Evolutionary conservation across 2,113 vertebrate genomes (phyloP).

Genomic region (Prunella himalayana): DNA sequence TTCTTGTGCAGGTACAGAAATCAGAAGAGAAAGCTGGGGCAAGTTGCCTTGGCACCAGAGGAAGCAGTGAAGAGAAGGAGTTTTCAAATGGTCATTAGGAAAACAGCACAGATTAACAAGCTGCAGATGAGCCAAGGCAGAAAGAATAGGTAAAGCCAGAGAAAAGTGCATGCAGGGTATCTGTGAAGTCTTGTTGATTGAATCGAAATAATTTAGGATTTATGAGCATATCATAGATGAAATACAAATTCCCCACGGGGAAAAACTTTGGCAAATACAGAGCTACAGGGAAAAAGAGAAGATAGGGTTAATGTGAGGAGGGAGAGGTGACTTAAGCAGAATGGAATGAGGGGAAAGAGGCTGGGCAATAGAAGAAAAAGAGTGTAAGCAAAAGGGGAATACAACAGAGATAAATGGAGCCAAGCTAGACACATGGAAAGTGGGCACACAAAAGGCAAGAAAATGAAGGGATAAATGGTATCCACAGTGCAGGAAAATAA

Average conservation of each 20-base stretch:
- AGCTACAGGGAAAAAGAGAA: background rate
- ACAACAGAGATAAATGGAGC: background rate
- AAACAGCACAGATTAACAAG: background rate
- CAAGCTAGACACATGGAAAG: background rate
- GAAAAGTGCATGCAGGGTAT: background rate
- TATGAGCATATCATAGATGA: background rate
- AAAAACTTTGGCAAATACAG: background rate
- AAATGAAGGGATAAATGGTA: background rate
- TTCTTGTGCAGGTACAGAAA: background rate
- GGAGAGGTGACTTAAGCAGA: constrained; percentile 39
- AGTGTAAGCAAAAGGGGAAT: background rate
- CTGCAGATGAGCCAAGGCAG: background rate
- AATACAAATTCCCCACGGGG: background rate
- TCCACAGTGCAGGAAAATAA: background rate
- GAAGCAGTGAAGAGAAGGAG: background rate
- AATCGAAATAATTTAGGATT: background rate
- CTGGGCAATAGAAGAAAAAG: constrained; percentile 1
- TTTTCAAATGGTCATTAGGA: background rate
- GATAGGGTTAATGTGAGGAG: constrained; percentile 22
- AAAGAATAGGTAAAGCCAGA: background rate
- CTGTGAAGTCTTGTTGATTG: background rate
- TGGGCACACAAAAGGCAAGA: background rate
- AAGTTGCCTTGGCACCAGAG: background rate
- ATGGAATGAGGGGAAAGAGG: constrained; percentile 38
- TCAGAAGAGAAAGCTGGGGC: background rate